Evolutionary conservation across 2,113 vertebrate species (phyloP).

Genomic region (Perca flavescens): DNA sequence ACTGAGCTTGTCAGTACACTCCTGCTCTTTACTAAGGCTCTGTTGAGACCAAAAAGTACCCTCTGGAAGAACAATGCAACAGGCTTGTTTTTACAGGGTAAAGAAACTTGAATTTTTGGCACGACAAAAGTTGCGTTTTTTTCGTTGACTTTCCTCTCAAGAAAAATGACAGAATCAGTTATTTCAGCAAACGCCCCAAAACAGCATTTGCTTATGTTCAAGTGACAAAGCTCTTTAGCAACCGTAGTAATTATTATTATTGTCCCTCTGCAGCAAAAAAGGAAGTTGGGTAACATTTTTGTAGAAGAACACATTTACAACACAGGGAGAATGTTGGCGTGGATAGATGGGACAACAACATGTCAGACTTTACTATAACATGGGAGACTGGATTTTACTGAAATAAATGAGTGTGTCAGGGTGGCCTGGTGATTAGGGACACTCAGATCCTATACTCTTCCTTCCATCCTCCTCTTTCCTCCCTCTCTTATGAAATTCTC

Average conservation of each 20-base stretch:
- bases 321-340: no score
- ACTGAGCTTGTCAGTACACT: background rate
- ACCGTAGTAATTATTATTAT: no score
- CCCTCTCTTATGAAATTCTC: conserved; percentile 58
- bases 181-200: background rate
- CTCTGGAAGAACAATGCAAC: background rate
- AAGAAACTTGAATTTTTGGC: conserved; percentile 7
- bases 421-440: background rate
- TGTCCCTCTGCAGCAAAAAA: no score
- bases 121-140: background rate
- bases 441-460: background rate
- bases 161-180: background rate
- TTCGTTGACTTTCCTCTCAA: no score
- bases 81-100: background rate
- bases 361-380: no score
- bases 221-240: no score
- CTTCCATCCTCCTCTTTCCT: conserved; percentile 7
- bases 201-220: no score
- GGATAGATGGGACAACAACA: no score
- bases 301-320: no score
- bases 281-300: no score
- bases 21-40: background rate
- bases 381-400: no score
- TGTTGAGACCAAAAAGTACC: background rate
- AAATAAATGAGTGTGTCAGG: background rate